Evolutionary conservation across 2,113 vertebrate species (phyloP).

Genomic region (Lethenteron reissneri): DNA sequence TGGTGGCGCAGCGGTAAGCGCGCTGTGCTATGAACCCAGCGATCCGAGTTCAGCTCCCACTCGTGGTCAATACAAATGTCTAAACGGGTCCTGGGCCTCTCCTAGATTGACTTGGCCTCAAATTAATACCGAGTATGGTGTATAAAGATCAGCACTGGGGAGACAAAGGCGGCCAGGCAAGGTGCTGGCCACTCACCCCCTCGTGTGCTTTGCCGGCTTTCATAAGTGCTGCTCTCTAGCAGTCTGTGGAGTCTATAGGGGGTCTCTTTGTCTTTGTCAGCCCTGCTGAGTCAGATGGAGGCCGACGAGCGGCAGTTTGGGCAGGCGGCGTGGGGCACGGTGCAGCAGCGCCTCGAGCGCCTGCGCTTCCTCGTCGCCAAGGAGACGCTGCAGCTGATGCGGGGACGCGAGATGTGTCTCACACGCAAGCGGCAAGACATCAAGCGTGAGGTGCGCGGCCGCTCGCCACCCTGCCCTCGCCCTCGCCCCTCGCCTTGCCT

Average conservation of each 20-base stretch:
- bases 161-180: neutral
- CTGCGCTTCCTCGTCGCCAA: conserved; percentile 74
- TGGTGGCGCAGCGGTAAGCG: too few relatives aligned
- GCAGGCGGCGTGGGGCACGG: conserved; percentile 66
- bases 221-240: too few relatives aligned
- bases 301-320: conserved; percentile 83
- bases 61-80: too few relatives aligned
- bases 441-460: conserved; percentile 11
- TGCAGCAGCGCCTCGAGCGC: conserved; percentile 74
- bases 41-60: too few relatives aligned
- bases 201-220: neutral
- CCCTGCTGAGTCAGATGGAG: conserved; percentile 68
- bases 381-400: conserved; percentile 89
- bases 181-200: neutral
- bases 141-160: too few relatives aligned
- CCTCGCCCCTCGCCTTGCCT: too few relatives aligned
- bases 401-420: conserved; percentile 85
- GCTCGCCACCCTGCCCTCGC: too few relatives aligned
- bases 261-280: conserved; percentile 20
- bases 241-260: neutral
- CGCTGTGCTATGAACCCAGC: too few relatives aligned
- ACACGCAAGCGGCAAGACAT: conserved; percentile 73
- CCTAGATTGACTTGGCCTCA: too few relatives aligned
- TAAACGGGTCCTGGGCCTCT: too few relatives aligned
- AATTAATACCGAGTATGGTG: too few relatives aligned